phyloP scores from a whole-genome alignment of 2,888 invertebrate species.

The Mycalesis mineus region DNA sequence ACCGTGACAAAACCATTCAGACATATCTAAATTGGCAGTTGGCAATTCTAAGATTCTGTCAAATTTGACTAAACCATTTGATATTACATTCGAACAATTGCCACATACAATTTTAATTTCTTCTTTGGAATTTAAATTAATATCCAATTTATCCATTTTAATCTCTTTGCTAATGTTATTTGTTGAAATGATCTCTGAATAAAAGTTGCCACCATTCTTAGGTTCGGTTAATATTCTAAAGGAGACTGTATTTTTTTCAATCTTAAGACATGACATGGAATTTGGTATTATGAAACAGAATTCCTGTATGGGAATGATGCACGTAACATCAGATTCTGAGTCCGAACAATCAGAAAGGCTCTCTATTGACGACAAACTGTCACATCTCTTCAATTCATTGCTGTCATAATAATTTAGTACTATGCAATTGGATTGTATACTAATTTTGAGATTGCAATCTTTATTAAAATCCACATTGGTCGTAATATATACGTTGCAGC shows the following conservation, averaged over 20 bases:
- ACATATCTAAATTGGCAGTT: slow-evolving; percentile 76
- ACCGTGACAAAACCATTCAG: slow-evolving; percentile 83
- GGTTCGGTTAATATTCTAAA: slow-evolving; percentile 71
- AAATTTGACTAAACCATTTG: slow-evolving; percentile 70
- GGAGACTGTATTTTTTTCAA: slow-evolving; percentile 65
- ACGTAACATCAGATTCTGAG: slow-evolving; percentile 54
- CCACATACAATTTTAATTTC: slow-evolving; percentile 56
- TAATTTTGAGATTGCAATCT: slow-evolving; percentile 67
- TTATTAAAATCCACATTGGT: slow-evolving; percentile 63
- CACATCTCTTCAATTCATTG: slow-evolving; percentile 48
- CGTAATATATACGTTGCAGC: slow-evolving; percentile 79
- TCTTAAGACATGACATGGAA: slow-evolving; percentile 72
- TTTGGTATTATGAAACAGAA: slow-evolving; percentile 71
- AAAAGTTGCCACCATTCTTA: slow-evolving; percentile 66
- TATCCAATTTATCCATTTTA: slow-evolving; percentile 43
- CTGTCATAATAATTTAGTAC: slow-evolving; percentile 63
- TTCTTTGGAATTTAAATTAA: slow-evolving; percentile 50
- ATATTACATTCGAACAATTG: slow-evolving; percentile 66
- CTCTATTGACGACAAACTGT: slow-evolving; percentile 68
- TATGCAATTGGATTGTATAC: slow-evolving; percentile 66
- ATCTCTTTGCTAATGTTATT: slow-evolving; percentile 36
- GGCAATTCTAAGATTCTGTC: slow-evolving; percentile 80
- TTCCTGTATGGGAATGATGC: slow-evolving; percentile 57
- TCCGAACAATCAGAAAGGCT: slow-evolving; percentile 69
- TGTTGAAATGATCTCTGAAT: slow-evolving; percentile 56